Percentiles rank a stretch among this genome's conserved stretches.
Conservation (phyloP, 2,888 invertebrate species). For the Aphidoletes aphidimyza region DNA sequence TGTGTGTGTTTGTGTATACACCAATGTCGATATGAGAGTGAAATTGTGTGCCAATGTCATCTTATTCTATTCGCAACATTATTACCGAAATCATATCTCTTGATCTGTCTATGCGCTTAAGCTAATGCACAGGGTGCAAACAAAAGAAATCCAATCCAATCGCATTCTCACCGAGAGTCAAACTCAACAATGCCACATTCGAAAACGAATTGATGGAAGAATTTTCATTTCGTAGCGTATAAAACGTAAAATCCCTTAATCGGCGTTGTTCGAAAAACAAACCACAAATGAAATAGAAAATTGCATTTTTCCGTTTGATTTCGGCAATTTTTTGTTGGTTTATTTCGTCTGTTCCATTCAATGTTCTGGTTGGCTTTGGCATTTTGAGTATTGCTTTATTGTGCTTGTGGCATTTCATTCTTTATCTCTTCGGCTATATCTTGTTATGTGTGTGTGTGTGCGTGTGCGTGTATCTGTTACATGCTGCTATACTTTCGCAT, state of each 20-base stretch:
- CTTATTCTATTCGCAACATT: background rate
- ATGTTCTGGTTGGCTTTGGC: background rate
- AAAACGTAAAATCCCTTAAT: background rate
- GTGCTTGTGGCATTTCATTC: background rate
- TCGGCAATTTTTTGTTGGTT: background rate
- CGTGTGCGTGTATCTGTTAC: no score
- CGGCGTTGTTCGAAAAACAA: background rate
- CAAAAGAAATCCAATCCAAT: background rate
- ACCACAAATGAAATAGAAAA: background rate
- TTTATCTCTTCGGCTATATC: background rate
- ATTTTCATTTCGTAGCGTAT: background rate
- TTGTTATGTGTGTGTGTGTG: no score
- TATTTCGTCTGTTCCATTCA: no score
- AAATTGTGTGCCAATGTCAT: background rate
- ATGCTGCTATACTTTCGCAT: background rate
- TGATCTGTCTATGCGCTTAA: background rate
- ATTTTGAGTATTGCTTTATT: background rate
- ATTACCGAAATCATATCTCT: constrained; percentile 5
- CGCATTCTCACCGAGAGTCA: no score
- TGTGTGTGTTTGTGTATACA: no score
- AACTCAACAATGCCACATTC: no score
- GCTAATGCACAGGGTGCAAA: background rate
- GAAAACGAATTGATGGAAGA: no score
- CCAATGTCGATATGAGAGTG: background rate
- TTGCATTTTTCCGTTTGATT: background rate